phyloP scores from a whole-genome alignment of 2,113 vertebrate genomes.

The Gopherus evgoodei region DNA sequence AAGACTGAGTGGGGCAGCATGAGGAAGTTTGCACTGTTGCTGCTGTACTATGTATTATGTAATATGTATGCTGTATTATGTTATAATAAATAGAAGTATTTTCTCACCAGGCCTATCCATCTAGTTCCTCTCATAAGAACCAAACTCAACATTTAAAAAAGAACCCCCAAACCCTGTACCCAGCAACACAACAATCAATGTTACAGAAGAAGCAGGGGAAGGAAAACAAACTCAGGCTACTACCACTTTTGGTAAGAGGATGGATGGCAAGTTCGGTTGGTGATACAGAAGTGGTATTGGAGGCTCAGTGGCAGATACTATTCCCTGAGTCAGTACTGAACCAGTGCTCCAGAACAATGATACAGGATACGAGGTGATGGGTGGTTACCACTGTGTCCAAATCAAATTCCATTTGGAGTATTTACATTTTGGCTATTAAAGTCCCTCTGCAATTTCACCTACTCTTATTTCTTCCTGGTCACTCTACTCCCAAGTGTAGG shows the following conservation, averaged over 20 bases:
- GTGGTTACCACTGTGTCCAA: neutral
- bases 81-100: neutral
- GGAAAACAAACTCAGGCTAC: constrained; percentile 17
- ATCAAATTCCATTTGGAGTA: neutral
- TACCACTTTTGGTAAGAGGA: neutral
- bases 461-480: neutral
- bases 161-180: accelerated
- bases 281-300: neutral
- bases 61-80: too few species aligned
- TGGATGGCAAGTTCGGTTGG: neutral
- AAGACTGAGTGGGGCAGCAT: neutral
- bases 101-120: neutral
- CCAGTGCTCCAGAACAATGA: neutral
- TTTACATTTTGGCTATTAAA: neutral
- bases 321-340: neutral
- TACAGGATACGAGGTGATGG: neutral
- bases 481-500: neutral
- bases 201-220: neutral
- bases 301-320: neutral
- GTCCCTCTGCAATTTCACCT: neutral
- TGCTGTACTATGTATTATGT: neutral
- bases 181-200: neutral
- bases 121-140: neutral
- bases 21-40: neutral
- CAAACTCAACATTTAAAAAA: neutral